Base-by-base conservation (phyloP, 2,888 invertebrate species). In the Pseudococcus longispinus region DNA sequence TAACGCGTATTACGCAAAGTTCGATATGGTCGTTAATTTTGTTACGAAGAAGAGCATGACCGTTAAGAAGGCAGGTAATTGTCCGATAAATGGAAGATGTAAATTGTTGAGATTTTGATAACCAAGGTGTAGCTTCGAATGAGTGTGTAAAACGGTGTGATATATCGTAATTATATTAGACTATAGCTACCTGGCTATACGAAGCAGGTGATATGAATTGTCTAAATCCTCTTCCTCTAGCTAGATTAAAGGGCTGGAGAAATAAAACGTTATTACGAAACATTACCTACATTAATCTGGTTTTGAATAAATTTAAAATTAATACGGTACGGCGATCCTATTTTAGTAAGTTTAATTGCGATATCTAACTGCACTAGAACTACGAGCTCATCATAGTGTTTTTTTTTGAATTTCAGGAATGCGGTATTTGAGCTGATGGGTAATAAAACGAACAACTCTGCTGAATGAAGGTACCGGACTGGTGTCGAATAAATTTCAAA, bases 401-500 rank as follows among this genome's bases (percentile, higher is more conserved):
- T 15, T 0, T 42, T 42, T 9, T 80, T 42, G 18, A 80, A 42
- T 37, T 80, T 37, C 77, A 42, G 42, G 77, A 80, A 80, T 80
- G 77, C 77, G 77, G 77, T 80, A 80, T 42, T 42, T n/a, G 37
- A 15, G 8, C 20, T n/a, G 42, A 60, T 9, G 23, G 23, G 42
- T 42, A 80, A 80, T 80, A 80, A 80, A 80, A 20, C 29, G 42
- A 42, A 80, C 42, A 80, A 42, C 42, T 80, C 77, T 3, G n/a
- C 77, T n/a, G 77, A 9, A 77, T 9, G 18, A 32, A n/a, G n/a
- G n/a, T n/a, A 46, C 46, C 46, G 46, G 2, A n/a, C 51, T 8
- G 23, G 11, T 80, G 77, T 42, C 77, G 77, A 80, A 42, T 80
- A 80, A 80, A 80, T 80, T 42, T 80, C 77, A 80, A 80, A 80